Percentiles rank a stretch among this genome's conserved stretches.
phyloP scores from a whole-genome alignment of 2,113 vertebrate genomes.

The Hippocampus abdominalis region DNA sequence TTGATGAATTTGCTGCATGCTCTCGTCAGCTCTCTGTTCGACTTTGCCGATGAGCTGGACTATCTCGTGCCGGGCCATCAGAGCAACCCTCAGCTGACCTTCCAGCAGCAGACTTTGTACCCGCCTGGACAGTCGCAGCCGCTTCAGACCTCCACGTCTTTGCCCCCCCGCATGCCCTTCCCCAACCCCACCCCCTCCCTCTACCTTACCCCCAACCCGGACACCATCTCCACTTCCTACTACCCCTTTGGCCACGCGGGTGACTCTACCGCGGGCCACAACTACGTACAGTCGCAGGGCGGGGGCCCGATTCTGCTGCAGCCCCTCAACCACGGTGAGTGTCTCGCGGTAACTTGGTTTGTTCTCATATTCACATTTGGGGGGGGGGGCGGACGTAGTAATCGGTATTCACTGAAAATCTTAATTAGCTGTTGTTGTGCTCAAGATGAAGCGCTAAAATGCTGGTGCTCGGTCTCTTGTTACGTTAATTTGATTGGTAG shows the following conservation, averaged over 20 bases:
- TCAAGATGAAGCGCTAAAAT: no score
- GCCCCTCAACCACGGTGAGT: constrained; percentile 55
- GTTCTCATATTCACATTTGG: no score
- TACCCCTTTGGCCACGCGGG: constrained; percentile 62
- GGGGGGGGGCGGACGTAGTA: no score
- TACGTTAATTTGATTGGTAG: no score
- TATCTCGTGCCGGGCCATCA: constrained; percentile 68
- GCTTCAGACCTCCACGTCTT: constrained; percentile 55
- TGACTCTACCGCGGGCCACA: constrained; percentile 51
- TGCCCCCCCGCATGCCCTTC: constrained; percentile 57
- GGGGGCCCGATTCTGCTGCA: constrained; percentile 73
- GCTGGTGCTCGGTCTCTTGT: no score
- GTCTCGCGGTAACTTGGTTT: neutral
- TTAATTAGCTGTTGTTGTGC: no score
- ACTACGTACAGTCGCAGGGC: constrained; percentile 65
- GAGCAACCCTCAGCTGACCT: constrained; percentile 48
- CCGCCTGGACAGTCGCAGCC: constrained; percentile 36
- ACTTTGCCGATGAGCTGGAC: constrained; percentile 68
- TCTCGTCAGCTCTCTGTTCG: constrained; percentile 60
- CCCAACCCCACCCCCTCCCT: constrained; percentile 67
- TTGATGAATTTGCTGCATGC: neutral
- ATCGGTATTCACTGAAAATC: no score
- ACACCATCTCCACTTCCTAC: constrained; percentile 66
- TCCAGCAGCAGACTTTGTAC: constrained; percentile 62
- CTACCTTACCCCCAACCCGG: constrained; percentile 66